Percentiles rank a stretch among this genome's conserved stretches.
phyloP scores from a whole-genome alignment of 2,113 vertebrate species.

The Microtus oregoni region DNA sequence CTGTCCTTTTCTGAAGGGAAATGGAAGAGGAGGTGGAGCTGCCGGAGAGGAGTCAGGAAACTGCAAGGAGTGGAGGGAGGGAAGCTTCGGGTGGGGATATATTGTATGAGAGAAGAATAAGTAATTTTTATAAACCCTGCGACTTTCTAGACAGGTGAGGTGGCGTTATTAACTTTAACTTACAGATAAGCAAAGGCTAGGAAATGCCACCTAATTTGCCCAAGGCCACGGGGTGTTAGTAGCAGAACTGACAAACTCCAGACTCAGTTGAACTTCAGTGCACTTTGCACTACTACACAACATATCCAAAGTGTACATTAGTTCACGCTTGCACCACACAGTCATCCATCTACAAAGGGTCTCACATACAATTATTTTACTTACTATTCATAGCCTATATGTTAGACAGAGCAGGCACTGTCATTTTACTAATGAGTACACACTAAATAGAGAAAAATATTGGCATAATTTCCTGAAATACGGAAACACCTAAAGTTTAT shows the following conservation, averaged over 20 bases:
- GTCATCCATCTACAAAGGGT: conserved; percentile 38
- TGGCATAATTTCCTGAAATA: conserved; percentile 3
- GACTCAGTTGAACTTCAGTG: not conserved
- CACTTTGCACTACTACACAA: not conserved
- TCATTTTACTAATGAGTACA: conserved; percentile 31
- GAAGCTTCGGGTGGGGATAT: not conserved
- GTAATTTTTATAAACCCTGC: not conserved
- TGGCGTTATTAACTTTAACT: not conserved
- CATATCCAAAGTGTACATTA: conserved; percentile 23
- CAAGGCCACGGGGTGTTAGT: conserved; percentile 3
- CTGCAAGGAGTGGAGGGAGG: too few species aligned
- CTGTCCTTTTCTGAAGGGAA: not conserved
- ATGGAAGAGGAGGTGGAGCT: not conserved
- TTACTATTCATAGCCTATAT: conserved; percentile 34
- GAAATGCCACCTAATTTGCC: conserved; percentile 7
- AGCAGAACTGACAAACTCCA: conserved; percentile 22
- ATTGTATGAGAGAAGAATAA: not conserved
- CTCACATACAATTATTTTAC: conserved; percentile 41
- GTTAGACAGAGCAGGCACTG: not conserved
- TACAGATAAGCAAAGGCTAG: not conserved
- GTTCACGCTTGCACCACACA: not conserved
- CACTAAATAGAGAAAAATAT: conserved; percentile 25
- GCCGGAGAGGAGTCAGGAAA: too few species aligned
- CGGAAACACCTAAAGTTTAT: conserved; percentile 31
- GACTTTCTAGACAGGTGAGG: not conserved